These are phyloP conservation scores for Monochamus alternatus DNA, from an alignment of 2,888 invertebrate species.

Conservation along the genomic window DNA sequence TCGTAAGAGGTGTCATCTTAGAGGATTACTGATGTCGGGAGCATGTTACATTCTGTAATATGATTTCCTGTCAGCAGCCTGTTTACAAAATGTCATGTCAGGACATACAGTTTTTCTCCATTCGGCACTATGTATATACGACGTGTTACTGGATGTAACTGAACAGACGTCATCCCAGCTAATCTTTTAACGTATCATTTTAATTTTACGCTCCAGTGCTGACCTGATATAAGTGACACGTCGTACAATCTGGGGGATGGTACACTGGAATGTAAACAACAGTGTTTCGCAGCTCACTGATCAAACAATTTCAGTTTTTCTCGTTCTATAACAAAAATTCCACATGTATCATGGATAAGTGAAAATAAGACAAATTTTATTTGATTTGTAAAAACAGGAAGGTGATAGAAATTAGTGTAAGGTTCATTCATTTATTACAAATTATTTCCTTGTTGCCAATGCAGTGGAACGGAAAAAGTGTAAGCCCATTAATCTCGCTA, in stretches of 20 bases:
- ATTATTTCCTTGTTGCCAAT: too few species aligned
- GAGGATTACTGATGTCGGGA: constrained; percentile 33
- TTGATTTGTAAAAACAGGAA: too few species aligned
- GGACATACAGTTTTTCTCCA: constrained; percentile 35
- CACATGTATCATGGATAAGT: too few species aligned
- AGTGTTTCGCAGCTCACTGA: constrained; percentile 8
- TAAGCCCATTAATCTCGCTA: too few species aligned
- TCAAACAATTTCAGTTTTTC: not conserved
- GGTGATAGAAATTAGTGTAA: too few species aligned
- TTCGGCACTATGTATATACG: constrained; percentile 39
- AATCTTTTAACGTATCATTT: constrained; percentile 67
- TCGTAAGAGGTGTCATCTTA: constrained; percentile 31
- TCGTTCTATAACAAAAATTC: not conserved
- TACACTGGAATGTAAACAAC: constrained; percentile 12
- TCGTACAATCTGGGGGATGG: constrained; percentile 35
- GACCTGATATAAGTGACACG: constrained; percentile 49
- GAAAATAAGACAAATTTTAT: too few species aligned
- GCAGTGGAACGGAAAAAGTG: too few species aligned
- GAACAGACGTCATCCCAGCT: constrained; percentile 58
- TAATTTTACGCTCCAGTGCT: constrained; percentile 66
- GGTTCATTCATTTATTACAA: too few species aligned
- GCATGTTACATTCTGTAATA: constrained; percentile 36
- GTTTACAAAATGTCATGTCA: constrained; percentile 40
- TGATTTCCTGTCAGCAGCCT: constrained; percentile 44
- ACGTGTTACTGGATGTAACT: constrained; percentile 49